Evolutionary conservation across 2,797 vertebrate genomes (phyloP).

Genomic region (Anas flavirostris): DNA sequence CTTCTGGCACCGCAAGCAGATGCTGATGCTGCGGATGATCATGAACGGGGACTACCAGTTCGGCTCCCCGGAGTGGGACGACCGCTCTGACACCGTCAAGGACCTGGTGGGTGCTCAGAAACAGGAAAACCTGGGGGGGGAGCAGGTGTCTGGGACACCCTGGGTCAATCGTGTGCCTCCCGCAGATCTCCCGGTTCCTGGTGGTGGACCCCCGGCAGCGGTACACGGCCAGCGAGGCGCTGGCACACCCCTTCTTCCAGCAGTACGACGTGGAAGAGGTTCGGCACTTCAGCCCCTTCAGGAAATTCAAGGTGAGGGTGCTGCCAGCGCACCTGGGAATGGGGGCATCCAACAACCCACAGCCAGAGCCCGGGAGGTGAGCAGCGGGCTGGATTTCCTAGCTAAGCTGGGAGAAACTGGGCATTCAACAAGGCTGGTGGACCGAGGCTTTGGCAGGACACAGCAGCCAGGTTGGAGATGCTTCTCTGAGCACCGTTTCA

Average conservation of each 20-base stretch:
- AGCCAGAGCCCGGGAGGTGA: rapidly evolving
- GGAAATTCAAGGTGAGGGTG: slow-evolving; percentile 90
- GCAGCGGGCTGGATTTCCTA: not conserved
- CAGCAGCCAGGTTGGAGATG: rapidly evolving
- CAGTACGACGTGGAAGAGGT: slow-evolving; percentile 93
- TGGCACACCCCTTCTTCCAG: slow-evolving; percentile 96
- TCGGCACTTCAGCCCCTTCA: slow-evolving; percentile 92
- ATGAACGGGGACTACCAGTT: slow-evolving; percentile 90
- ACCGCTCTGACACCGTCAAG: slow-evolving; percentile 95
- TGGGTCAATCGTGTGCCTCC: rapidly evolving
- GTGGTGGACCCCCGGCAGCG: slow-evolving; percentile 88
- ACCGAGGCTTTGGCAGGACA: not conserved
- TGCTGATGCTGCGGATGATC: slow-evolving; percentile 98
- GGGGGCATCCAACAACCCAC: rapidly evolving
- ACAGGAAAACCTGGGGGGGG: not conserved
- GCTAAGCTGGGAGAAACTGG: not conserved
- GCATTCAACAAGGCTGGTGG: not conserved
- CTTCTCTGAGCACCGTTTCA: not conserved
- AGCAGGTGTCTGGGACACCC: rapidly evolving
- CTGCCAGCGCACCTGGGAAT: not conserved
- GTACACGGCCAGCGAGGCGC: slow-evolving; percentile 85
- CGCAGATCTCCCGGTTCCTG: slow-evolving; percentile 91
- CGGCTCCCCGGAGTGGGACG: slow-evolving; percentile 94
- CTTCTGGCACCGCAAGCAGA: slow-evolving; percentile 99
- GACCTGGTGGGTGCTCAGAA: slow-evolving; percentile 84